A percentile compares a stretch with the other conserved stretches of the same genome.
These are phyloP conservation scores for Dromococcyx pavoninus DNA, from an alignment of 2,797 vertebrate genomes.

Conservation along the genomic window DNA sequence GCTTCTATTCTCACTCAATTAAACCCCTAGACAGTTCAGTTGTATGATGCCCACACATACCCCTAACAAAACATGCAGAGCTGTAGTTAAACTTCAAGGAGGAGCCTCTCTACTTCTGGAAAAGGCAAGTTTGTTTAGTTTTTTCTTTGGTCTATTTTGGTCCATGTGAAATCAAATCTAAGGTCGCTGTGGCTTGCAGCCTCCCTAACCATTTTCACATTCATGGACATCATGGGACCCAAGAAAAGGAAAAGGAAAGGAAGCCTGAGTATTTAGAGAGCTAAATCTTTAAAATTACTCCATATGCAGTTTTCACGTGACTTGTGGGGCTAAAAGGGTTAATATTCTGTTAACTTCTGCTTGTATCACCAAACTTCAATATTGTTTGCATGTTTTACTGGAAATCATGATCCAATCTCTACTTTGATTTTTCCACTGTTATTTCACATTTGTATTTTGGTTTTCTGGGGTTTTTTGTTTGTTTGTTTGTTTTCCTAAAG, in stretches of 20 bases:
- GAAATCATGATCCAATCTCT: not conserved
- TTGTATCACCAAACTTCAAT: not conserved
- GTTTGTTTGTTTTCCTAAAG: not conserved
- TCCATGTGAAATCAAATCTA: not conserved
- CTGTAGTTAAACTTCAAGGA: not conserved
- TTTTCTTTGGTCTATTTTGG: conserved; percentile 6
- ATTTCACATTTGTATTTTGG: not conserved
- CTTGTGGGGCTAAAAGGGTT: not conserved
- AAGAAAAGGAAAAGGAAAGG: not conserved
- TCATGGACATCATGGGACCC: not conserved
- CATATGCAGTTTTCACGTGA: not conserved
- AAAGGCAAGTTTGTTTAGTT: not conserved
- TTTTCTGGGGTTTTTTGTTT: not conserved
- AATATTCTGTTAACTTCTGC: not conserved
- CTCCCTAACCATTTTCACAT: not conserved
- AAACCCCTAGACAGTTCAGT: not conserved
- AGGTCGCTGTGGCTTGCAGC: not conserved
- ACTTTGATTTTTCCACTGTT: not conserved
- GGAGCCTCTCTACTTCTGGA: not conserved
- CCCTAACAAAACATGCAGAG: not conserved
- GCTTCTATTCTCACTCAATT: not conserved
- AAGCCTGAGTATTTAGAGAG: not conserved
- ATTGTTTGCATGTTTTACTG: not conserved
- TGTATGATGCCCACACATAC: not conserved
- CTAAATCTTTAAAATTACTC: not conserved